Base-by-base conservation (phyloP, 2,113 vertebrate genomes). In the Nycticorax nycticorax region DNA sequence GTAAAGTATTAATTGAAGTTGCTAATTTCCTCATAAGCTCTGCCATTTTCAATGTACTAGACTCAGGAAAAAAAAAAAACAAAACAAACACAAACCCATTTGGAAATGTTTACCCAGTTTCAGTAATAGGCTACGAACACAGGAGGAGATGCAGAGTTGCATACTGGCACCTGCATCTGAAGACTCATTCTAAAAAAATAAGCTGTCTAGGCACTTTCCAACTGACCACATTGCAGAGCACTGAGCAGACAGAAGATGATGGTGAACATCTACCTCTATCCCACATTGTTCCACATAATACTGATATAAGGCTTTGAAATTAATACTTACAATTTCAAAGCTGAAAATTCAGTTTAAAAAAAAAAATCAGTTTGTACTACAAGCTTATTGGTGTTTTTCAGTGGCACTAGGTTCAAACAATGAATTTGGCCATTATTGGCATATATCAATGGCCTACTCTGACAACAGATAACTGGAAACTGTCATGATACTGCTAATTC, bases 81-180 rank as follows among this genome's bases (percentile, higher is more conserved):
- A 48, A 23, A 47, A 21, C 19, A 47, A 20, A 47, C 17, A 62
- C 15, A 63, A 63, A 63, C 7, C 3, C 6, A 3, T 43, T 35
- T 68, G 30, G 22, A 75, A 79, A 33, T 4, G 22, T 63, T 52
- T 14, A 59, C 14, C 5, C n/a, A 81, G 39, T 10, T 41, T 37
- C 41, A 66, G 45, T 20, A 50, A n/a, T 2, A 37, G 1, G 2
- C 37, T 41, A 47, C 1, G 0, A 64, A 21, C 10, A 15, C 21
- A 35, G 12, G 45, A 48, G 35, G 24, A 55, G 17, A 45, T 18
- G 41, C 10, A 21, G 39, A 67, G 19, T 5, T 62, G 9, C 66
- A 27, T 13, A 37, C 12, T 27, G 43, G 30, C 41, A 68, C 17
- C 39, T n/a, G 17, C 32, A 52, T 15, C 14, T 55, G 47, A 72